phyloP scores from a whole-genome alignment of 1,140 invertebrate genomes.

The Brachionus asplanchnoidis region DNA sequence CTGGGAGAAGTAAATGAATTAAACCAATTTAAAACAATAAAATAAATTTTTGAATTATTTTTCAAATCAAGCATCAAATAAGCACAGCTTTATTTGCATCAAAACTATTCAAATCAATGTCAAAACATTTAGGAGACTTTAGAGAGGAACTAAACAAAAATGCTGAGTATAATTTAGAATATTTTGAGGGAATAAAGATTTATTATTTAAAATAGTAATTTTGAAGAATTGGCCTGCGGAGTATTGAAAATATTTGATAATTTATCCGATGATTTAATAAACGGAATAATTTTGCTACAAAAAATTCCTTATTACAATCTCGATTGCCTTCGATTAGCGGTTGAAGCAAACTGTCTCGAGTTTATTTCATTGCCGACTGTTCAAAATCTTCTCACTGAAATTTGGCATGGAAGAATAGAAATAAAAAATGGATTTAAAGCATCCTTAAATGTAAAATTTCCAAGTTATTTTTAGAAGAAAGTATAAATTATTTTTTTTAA shows the following conservation, averaged over 20 bases:
- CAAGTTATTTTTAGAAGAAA: background rate
- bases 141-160: conserved; percentile 44
- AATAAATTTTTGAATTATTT: background rate
- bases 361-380: conserved; percentile 20
- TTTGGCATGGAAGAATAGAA: conserved; percentile 31
- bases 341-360: conserved; percentile 19
- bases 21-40: background rate
- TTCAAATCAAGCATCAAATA: conserved; percentile 43
- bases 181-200: background rate
- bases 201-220: conserved; percentile 45
- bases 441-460: background rate
- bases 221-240: conserved; percentile 49
- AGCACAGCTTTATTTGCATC: conserved; percentile 49
- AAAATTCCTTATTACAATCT: conserved; percentile 40
- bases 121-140: conserved; percentile 47
- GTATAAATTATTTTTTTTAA: background rate
- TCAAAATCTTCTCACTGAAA: conserved; percentile 34
- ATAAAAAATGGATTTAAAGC: background rate
- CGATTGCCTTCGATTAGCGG: conserved; percentile 16
- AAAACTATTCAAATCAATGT: conserved; percentile 47
- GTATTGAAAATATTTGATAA: conserved; percentile 48
- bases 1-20: conserved; percentile 46
- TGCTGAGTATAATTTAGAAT: conserved; percentile 42
- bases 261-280: conserved; percentile 35
- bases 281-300: conserved; percentile 24